Percentiles rank a stretch among this genome's conserved stretches.
Evolutionary conservation across 2,888 invertebrate genomes (phyloP).

Genomic region (Lottia gigantea): DNA sequence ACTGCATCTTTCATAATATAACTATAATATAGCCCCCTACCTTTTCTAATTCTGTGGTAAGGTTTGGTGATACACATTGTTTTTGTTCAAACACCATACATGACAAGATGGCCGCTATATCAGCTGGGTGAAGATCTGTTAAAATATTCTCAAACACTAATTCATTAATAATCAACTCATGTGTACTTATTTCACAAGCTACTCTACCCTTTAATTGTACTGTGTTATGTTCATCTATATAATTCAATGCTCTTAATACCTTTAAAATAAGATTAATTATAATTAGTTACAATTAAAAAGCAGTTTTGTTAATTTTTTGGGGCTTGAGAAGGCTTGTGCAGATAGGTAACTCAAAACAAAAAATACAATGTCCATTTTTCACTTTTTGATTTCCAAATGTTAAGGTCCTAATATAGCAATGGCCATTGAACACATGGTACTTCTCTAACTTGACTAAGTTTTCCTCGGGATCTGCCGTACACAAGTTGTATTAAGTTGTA

Average conservation of each 20-base stretch:
- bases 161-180: slow-evolving; percentile 90
- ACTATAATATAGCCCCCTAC: slow-evolving; percentile 59
- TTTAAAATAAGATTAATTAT: slow-evolving; percentile 40
- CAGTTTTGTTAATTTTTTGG: too few relatives aligned
- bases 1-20: too few relatives aligned
- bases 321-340: too few relatives aligned
- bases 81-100: slow-evolving; percentile 92
- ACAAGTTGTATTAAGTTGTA: too few relatives aligned
- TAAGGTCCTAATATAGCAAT: too few relatives aligned
- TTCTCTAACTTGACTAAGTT: too few relatives aligned
- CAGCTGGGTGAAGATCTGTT: slow-evolving; percentile 85
- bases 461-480: too few relatives aligned
- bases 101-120: slow-evolving; percentile 93
- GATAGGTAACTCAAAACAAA: too few relatives aligned
- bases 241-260: slow-evolving; percentile 79
- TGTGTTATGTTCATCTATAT: slow-evolving; percentile 79
- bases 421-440: too few relatives aligned
- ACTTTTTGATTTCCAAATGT: too few relatives aligned
- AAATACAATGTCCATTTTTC: too few relatives aligned
- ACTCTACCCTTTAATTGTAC: slow-evolving; percentile 78
- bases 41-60: slow-evolving; percentile 74
- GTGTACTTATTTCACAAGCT: slow-evolving; percentile 85
- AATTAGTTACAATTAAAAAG: too few relatives aligned
- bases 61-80: slow-evolving; percentile 71
- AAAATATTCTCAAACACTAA: slow-evolving; percentile 90